Conservation (phyloP, 2,113 vertebrate species). For the Neolamprologus tretocephalus region DNA sequence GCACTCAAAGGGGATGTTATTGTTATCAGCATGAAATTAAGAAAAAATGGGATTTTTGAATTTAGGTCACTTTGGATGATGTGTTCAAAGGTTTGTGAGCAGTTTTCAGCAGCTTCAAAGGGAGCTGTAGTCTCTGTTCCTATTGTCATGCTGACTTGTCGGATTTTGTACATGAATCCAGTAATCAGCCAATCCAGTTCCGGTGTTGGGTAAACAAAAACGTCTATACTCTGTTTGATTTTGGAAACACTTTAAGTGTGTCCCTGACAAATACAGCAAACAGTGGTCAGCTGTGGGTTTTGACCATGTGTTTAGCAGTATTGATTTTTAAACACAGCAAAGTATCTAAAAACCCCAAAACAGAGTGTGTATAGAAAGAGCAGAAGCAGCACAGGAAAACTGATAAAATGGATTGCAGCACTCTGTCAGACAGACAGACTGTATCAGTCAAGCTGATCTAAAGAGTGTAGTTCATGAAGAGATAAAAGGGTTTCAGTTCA, state of each 20-base stretch:
- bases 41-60: conserved; percentile 27
- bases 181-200: neutral
- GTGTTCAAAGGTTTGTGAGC: conserved; percentile 21
- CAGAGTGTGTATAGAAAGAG: neutral
- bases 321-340: neutral
- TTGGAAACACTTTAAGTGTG: neutral
- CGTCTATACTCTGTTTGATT: neutral
- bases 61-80: conserved; percentile 20
- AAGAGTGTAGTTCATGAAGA: neutral
- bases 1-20: conserved; percentile 23
- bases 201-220: neutral
- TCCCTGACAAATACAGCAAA: neutral
- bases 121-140: neutral
- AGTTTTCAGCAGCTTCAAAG: conserved; percentile 1
- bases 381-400: neutral
- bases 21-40: conserved; percentile 35
- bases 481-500: neutral
- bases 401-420: neutral
- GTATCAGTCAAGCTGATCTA: neutral
- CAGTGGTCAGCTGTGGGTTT: neutral
- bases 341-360: neutral
- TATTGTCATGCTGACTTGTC: neutral
- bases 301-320: neutral
- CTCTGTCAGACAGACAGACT: neutral
- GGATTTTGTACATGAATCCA: neutral